A percentile compares a stretch with the other conserved stretches of the same genome.
Evolutionary conservation across 2,797 vertebrate genomes (phyloP).

Genomic region (Rhabdophis nuchalis): DNA sequence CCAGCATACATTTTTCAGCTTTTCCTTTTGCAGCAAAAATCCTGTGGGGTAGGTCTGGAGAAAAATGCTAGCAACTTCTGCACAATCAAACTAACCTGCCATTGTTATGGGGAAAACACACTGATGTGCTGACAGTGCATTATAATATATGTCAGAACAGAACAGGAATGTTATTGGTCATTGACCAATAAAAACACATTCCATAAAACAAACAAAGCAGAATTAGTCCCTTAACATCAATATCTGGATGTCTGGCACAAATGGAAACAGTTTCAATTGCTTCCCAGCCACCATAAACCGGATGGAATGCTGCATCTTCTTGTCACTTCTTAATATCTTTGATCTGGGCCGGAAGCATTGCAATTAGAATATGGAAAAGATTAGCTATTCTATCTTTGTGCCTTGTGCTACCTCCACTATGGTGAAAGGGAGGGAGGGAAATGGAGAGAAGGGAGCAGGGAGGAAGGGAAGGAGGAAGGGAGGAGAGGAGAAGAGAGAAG

Average conservation of each 20-base stretch:
- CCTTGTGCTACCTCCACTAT: not conserved
- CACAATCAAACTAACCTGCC: not conserved
- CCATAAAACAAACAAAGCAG: not conserved
- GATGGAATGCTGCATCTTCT: not conserved
- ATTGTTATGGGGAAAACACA: not conserved
- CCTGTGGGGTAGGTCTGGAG: not conserved
- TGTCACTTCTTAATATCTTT: not conserved
- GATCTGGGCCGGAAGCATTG: not conserved
- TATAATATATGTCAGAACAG: not conserved
- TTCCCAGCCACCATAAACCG: not conserved
- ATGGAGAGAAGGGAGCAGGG: not conserved
- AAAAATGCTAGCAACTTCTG: not conserved
- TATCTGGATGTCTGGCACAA: not conserved
- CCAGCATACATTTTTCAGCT: not conserved
- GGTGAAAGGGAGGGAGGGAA: not conserved
- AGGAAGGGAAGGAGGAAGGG: not conserved
- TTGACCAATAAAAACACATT: not conserved
- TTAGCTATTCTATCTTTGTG: not conserved
- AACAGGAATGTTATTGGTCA: not conserved
- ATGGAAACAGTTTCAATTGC: not conserved
- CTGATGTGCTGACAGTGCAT: not conserved
- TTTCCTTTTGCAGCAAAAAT: not conserved
- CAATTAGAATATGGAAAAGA: not conserved
- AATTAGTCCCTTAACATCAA: not conserved
- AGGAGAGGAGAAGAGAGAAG: not conserved